Conservation (phyloP, 2,113 vertebrate genomes). For the Albula glossodonta region DNA sequence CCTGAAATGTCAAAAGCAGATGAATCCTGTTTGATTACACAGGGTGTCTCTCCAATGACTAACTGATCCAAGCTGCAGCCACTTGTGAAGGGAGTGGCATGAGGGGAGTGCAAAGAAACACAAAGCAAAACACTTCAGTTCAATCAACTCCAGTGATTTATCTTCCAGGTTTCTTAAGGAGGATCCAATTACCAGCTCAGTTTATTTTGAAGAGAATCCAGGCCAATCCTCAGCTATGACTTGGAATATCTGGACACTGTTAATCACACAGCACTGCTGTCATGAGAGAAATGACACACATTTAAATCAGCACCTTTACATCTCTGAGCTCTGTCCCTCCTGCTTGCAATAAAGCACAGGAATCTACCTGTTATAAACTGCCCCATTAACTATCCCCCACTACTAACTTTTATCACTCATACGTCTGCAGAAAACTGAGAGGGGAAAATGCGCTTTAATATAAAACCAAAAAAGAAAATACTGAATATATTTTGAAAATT, state of each 20-base stretch:
- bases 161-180: background rate
- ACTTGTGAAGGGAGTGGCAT: background rate
- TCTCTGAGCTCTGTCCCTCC: background rate
- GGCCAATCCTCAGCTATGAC: background rate
- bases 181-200: background rate
- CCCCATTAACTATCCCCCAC: background rate
- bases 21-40: background rate
- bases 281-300: background rate
- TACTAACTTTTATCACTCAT: background rate
- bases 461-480: background rate
- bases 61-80: background rate
- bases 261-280: background rate
- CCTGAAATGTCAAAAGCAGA: background rate
- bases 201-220: background rate
- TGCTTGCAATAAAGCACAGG: background rate
- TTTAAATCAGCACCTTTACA: background rate
- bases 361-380: background rate
- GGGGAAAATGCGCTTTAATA: background rate
- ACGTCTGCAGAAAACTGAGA: background rate
- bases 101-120: background rate
- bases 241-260: background rate
- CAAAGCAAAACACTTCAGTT: background rate
- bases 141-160: background rate
- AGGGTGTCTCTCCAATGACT: background rate
- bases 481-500: background rate